Evolutionary conservation across 2,888 invertebrate species (phyloP).

Genomic region (Drosophila setosimentum): DNA sequence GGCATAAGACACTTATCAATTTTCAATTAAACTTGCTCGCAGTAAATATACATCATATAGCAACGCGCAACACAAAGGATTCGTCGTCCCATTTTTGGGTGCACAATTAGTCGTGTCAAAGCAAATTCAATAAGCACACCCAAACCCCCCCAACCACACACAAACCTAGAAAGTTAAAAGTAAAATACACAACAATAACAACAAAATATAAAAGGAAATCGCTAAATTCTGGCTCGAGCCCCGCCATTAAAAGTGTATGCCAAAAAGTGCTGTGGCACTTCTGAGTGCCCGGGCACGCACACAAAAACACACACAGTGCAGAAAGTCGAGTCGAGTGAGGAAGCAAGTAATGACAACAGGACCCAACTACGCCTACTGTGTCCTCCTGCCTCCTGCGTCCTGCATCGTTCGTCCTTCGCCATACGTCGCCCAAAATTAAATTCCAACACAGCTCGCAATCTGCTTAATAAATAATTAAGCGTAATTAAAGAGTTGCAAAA

Average conservation of each 20-base stretch:
- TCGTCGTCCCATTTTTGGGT: constrained; percentile 27
- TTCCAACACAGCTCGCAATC: constrained; percentile 53
- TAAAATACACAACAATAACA: constrained; percentile 25
- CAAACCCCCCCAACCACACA: not conserved
- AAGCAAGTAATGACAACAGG: constrained; percentile 33
- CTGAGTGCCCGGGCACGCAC: constrained; percentile 49
- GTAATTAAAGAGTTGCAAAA: constrained; percentile 58
- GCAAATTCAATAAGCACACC: constrained; percentile 46
- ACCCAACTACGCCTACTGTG: not conserved
- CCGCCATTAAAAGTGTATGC: constrained; percentile 58
- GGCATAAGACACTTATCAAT: constrained; percentile 44
- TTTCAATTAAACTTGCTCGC: constrained; percentile 39
- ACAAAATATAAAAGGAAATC: constrained; percentile 31
- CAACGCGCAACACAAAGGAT: not conserved
- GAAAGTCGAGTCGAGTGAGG: constrained; percentile 7
- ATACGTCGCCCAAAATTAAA: constrained; percentile 56
- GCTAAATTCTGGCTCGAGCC: constrained; percentile 26
- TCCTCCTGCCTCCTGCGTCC: not conserved
- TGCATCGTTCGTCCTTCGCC: constrained; percentile 31
- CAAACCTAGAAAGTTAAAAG: not conserved
- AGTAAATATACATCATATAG: constrained; percentile 18
- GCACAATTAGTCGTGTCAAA: constrained; percentile 54
- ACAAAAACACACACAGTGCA: constrained; percentile 2
- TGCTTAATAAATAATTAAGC: constrained; percentile 69
- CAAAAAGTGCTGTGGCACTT: constrained; percentile 56